A percentile compares a stretch with the other conserved stretches of the same genome.
phyloP scores from a whole-genome alignment of 2,113 vertebrate species.

The Helogale parvula region DNA sequence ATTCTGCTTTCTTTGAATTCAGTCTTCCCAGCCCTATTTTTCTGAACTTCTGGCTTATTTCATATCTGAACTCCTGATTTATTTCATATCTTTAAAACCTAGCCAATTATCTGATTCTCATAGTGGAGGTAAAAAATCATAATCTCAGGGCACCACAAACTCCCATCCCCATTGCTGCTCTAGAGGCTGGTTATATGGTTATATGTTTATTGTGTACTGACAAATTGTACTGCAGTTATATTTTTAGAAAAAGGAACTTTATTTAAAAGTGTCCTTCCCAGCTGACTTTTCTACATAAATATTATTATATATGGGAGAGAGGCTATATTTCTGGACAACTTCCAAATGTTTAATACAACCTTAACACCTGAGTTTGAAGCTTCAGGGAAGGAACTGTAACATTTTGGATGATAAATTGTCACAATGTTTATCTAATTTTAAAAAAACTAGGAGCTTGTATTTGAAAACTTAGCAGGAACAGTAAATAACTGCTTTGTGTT shows the following conservation, averaged over 20 bases:
- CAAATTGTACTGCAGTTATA: not conserved
- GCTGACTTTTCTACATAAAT: slow-evolving; percentile 15
- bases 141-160: not conserved
- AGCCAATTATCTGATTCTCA: not conserved
- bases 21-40: not conserved
- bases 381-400: slow-evolving; percentile 7
- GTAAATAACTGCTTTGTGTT: slow-evolving; percentile 52
- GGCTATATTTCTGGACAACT: slow-evolving; percentile 31
- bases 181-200: slow-evolving; percentile 19
- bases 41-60: slow-evolving; percentile 6
- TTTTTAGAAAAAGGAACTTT: slow-evolving; percentile 20
- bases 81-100: not conserved
- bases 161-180: not conserved
- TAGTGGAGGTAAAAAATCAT: slow-evolving; percentile 3
- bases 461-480: slow-evolving; percentile 42
- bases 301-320: slow-evolving; percentile 16
- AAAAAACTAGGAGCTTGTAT: slow-evolving; percentile 19
- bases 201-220: slow-evolving; percentile 22
- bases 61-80: not conserved
- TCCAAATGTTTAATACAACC: slow-evolving; percentile 46
- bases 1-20: not conserved
- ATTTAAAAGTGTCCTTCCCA: slow-evolving; percentile 49
- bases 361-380: slow-evolving; percentile 58
- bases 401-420: slow-evolving; percentile 64
- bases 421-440: slow-evolving; percentile 56